Evolutionary conservation across 1,140 invertebrate genomes (phyloP).

Genomic region (Trinorchestia longiramus): DNA sequence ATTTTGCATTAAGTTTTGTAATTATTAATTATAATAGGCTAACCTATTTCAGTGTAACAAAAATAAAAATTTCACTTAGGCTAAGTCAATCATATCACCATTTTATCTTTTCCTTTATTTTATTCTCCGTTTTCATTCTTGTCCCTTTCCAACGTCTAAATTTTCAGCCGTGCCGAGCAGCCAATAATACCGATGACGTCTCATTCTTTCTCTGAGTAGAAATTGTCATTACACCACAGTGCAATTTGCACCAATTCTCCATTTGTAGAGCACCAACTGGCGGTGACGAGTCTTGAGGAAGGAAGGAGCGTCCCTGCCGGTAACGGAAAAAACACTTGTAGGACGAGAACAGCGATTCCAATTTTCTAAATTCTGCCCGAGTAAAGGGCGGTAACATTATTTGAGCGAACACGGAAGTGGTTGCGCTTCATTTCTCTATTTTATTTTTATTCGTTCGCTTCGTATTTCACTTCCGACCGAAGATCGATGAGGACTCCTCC

Average conservation of each 20-base stretch:
- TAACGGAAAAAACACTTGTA: not conserved
- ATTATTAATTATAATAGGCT: not conserved
- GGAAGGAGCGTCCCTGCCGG: not conserved
- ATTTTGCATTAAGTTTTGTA: not conserved
- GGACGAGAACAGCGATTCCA: not conserved
- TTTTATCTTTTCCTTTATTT: not conserved
- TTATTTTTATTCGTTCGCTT: not conserved
- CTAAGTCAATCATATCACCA: not conserved
- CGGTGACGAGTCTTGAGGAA: not conserved
- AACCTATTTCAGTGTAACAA: not conserved
- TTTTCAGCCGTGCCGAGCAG: not conserved
- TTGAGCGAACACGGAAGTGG: constrained; percentile 5
- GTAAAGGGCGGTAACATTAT: not conserved
- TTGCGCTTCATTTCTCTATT: not conserved
- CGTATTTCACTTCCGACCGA: not conserved
- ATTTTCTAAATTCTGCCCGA: not conserved
- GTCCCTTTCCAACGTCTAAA: not conserved
- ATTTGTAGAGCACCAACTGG: not conserved
- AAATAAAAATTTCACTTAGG: not conserved
- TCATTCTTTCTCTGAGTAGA: not conserved
- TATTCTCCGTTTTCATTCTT: not conserved
- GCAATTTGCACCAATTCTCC: not conserved
- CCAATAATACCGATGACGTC: not conserved
- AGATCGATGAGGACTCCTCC: not conserved
- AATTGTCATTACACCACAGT: not conserved